Conservation (phyloP, 2,888 invertebrate species). For the Macrosoma leucophasiata region DNA sequence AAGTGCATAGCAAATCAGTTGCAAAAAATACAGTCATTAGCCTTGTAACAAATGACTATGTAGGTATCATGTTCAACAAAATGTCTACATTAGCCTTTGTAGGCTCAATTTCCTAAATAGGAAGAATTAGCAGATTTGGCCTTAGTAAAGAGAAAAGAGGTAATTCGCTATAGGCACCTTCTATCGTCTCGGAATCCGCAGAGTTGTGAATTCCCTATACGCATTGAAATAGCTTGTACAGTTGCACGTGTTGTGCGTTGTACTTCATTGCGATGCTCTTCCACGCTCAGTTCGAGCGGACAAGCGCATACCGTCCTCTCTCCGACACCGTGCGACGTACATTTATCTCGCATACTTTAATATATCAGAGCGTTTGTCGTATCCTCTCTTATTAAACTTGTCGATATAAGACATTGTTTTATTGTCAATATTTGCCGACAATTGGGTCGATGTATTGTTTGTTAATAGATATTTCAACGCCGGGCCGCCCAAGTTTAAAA, state of each 20-base stretch:
- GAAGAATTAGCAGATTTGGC: conserved; percentile 41
- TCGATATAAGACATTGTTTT: conserved; percentile 35
- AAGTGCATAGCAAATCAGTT: too few species aligned
- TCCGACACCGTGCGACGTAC: conserved; percentile 39
- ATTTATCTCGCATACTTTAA: conserved; percentile 46
- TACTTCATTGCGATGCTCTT: conserved; percentile 24
- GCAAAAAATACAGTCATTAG: too few species aligned
- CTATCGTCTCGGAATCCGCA: conserved; percentile 45
- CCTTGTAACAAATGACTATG: too few species aligned
- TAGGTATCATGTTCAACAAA: too few species aligned
- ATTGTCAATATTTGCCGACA: conserved; percentile 47
- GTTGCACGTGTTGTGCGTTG: conserved; percentile 37
- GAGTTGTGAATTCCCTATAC: conserved; percentile 60
- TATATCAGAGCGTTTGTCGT: conserved; percentile 32
- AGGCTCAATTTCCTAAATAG: too few species aligned
- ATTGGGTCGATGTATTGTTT: conserved; percentile 37
- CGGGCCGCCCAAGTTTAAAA: conserved; percentile 7
- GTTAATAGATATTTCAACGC: conserved; percentile 26
- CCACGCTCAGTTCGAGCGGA: conserved; percentile 50
- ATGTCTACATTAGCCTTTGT: too few species aligned
- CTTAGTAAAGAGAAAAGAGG: conserved; percentile 34
- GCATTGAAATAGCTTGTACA: conserved; percentile 68
- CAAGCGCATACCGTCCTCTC: conserved; percentile 47
- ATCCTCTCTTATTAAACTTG: conserved; percentile 30
- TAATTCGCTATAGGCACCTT: conserved; percentile 32